phyloP scores from a whole-genome alignment of 2,797 vertebrate genomes.

The Cercopithecus petaurista region DNA sequence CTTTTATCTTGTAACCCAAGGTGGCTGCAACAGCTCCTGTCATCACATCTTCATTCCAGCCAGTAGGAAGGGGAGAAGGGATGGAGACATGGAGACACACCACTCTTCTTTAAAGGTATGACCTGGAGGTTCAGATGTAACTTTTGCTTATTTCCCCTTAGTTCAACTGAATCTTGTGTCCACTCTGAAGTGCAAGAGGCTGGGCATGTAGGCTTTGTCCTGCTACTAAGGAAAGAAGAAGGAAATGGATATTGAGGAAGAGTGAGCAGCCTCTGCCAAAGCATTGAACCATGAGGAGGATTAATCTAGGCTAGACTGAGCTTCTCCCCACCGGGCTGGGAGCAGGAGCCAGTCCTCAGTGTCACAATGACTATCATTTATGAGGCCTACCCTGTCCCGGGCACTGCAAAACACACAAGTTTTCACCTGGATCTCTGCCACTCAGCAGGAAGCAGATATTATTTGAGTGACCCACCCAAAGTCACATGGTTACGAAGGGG shows the following conservation, averaged over 20 bases:
- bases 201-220: background rate
- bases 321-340: background rate
- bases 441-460: background rate
- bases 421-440: background rate
- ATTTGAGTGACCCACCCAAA: background rate
- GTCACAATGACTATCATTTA: background rate
- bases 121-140: background rate
- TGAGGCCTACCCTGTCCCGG: background rate
- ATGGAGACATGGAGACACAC: background rate
- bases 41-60: background rate
- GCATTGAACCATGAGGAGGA: background rate
- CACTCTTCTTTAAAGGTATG: background rate
- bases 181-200: background rate
- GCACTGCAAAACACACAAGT: background rate
- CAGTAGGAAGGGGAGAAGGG: background rate
- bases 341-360: background rate
- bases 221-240: background rate
- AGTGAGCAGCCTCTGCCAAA: background rate
- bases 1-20: background rate
- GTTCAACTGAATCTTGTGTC: background rate
- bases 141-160: background rate
- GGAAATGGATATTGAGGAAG: background rate
- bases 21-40: background rate
- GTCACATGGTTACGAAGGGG: background rate
- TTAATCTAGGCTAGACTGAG: background rate